Percentiles rank a stretch among this genome's conserved stretches.
Conservation (phyloP, 2,113 vertebrate species). For the Uropsilus gracilis region DNA sequence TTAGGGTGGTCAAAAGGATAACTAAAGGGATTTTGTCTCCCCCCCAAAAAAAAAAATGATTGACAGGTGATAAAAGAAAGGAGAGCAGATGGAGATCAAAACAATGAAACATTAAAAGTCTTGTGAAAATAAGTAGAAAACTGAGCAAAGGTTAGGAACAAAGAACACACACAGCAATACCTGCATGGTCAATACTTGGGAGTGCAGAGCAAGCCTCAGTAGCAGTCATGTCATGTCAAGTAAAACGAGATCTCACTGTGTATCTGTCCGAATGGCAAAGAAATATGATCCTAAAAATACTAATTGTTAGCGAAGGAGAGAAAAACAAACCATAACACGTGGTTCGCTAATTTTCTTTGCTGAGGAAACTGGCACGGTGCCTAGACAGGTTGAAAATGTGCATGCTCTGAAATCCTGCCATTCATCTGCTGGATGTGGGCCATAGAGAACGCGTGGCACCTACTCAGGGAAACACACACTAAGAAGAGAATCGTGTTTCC, state of each 20-base stretch:
- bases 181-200: neutral
- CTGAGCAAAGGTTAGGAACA: neutral
- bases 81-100: neutral
- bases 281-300: neutral
- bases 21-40: too few relatives aligned
- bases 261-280: neutral
- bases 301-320: neutral
- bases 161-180: neutral
- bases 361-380: neutral
- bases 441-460: neutral
- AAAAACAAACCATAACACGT: neutral
- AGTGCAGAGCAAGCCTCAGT: neutral
- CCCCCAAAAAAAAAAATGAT: too few relatives aligned
- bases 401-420: neutral
- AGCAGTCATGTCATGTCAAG: neutral
- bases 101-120: neutral
- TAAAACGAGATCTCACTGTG: neutral
- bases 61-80: too few relatives aligned
- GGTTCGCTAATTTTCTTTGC: neutral
- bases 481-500: too few relatives aligned
- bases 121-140: constrained; percentile 1
- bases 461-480: neutral
- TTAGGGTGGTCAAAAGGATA: neutral
- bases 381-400: neutral
- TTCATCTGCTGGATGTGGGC: neutral